These are phyloP conservation scores for Orchestia grillus DNA, from an alignment of 1,140 invertebrate genomes.

Conservation along the genomic window DNA sequence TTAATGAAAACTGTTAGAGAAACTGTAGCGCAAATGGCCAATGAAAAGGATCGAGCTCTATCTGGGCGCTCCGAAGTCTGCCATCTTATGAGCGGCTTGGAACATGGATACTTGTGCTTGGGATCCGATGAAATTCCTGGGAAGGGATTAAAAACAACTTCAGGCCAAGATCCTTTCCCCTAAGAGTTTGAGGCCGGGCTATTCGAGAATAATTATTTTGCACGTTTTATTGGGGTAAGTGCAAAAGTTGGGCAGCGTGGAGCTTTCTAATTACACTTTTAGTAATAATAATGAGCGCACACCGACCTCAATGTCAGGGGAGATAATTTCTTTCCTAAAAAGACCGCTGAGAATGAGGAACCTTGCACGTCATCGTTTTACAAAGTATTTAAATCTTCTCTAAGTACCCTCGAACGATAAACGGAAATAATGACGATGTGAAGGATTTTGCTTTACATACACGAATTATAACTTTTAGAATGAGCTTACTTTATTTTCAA, in stretches of 20 bases:
- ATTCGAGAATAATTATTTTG: slow-evolving; percentile 54
- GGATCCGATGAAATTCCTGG: slow-evolving; percentile 41
- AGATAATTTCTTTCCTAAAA: slow-evolving; percentile 20
- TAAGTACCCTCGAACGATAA: not conserved
- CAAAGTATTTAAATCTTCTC: not conserved
- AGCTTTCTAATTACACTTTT: slow-evolving; percentile 56
- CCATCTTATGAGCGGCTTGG: slow-evolving; percentile 33
- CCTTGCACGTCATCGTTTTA: not conserved
- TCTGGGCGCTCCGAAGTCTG: slow-evolving; percentile 18
- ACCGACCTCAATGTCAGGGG: slow-evolving; percentile 27
- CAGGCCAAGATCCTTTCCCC: slow-evolving; percentile 36
- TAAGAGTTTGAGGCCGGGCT: slow-evolving; percentile 51
- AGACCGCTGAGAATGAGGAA: not conserved
- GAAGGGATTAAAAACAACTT: slow-evolving; percentile 49
- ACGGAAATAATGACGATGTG: not conserved
- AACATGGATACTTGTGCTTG: slow-evolving; percentile 42
- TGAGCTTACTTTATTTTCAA: not conserved
- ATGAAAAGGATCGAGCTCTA: slow-evolving; percentile 54
- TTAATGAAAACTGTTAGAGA: slow-evolving; percentile 57
- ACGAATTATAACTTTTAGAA: not conserved
- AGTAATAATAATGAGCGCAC: slow-evolving; percentile 52
- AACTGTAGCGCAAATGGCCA: slow-evolving; percentile 52
- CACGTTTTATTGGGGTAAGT: slow-evolving; percentile 55
- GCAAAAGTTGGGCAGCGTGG: slow-evolving; percentile 39
- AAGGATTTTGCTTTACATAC: not conserved